These are phyloP conservation scores for Elaphurus davidianus DNA, from an alignment of 2,113 vertebrate species.

Conservation along the genomic window DNA sequence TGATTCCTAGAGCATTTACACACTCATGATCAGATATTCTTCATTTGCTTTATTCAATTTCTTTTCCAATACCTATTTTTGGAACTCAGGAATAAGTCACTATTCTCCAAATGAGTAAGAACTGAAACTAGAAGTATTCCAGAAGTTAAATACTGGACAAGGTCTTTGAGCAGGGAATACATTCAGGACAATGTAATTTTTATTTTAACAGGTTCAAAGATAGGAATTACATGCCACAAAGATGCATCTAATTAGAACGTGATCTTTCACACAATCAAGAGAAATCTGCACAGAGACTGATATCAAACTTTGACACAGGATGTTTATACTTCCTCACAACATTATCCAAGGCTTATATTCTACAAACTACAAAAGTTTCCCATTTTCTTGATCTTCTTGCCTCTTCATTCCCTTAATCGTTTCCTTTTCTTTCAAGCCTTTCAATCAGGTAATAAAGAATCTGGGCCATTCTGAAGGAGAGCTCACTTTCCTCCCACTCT, in stretches of 20 bases:
- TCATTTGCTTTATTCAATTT: slow-evolving; percentile 23
- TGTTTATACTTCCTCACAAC: background rate
- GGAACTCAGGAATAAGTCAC: background rate
- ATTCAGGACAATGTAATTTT: background rate
- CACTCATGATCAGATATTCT: background rate
- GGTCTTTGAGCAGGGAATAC: background rate
- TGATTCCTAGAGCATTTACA: background rate
- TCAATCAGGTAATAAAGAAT: background rate
- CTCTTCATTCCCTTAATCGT: background rate
- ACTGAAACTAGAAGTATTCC: background rate
- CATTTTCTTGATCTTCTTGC: background rate
- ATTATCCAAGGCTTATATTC: background rate
- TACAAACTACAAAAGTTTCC: background rate
- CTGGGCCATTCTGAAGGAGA: background rate
- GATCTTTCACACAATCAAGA: background rate
- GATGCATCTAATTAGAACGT: accelerated
- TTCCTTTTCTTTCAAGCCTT: background rate
- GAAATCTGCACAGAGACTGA: background rate
- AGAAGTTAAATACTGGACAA: background rate
- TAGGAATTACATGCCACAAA: background rate
- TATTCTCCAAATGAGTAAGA: slow-evolving; percentile 22
- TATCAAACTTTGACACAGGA: background rate
- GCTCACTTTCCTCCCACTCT: background rate
- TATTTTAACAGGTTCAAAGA: background rate
- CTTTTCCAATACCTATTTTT: background rate